Evolutionary conservation across 2,888 invertebrate genomes (phyloP), one percentile per base, ranked within the genome.

Genomic region (Phengaris arion): DNA sequence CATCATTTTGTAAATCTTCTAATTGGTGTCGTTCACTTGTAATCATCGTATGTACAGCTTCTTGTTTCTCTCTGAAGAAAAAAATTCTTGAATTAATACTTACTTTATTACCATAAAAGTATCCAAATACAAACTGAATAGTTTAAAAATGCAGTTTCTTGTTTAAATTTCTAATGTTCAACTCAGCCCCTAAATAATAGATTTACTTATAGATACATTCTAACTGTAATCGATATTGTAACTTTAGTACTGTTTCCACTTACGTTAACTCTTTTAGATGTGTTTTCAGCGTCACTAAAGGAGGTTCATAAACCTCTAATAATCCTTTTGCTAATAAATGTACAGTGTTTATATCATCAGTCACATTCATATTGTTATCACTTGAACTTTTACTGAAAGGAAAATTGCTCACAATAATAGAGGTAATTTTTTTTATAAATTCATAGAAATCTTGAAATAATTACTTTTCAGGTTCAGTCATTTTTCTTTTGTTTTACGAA

Each of bases 211-310:
- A 35, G 35, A 35, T 4, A 35, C 35, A 35, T 35, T 35, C 35
- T 35, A 35, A 2, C 35, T 35, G 35, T 35, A 15, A 13, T 57
- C 15, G 2, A 57, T n/a, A 15, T 48, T 22, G 59, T 3, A 22
- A 59, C 9, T 35, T 64, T 10, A 10, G 12, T 35, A 59, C 59
- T 22, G 8, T 64, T n/a, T 46, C 12, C 10, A 86, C 93, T 90
- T 82, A 94, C 94, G 90, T 93, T 81, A 94, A 82, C 80, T 94
- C 94, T 78, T 89, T 91, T 70, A 94, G 82, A 85, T 92, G 92
- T 8, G 91, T 90, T 74, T 91, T 91, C 77, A 94, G 91, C 1
- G 92, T 92, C 0, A 88, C 86, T 57, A 94, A 80, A 2, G 94
- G 93, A 9, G 93, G 92, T 81, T 93, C 92, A 77, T 93, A 94